A percentile compares a stretch with the other conserved stretches of the same genome.
Evolutionary conservation across 1,140 invertebrate species (phyloP).

Genomic region (Cotesia glomerata): DNA sequence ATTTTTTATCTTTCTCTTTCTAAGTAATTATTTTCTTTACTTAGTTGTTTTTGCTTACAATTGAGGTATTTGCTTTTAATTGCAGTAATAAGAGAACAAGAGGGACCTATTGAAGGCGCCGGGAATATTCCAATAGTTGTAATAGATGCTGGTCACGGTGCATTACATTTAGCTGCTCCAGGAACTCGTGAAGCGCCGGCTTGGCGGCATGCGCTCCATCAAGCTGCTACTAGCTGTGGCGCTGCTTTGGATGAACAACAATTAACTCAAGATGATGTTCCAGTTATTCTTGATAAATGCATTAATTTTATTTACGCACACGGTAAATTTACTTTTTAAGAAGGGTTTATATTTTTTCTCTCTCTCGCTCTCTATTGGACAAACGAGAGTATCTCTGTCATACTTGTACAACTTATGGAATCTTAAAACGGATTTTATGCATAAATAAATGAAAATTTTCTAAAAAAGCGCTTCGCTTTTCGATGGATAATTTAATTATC

Average conservation of each 20-base stretch:
- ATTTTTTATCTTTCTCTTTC: conserved; percentile 7
- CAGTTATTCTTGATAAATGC: conserved; percentile 89
- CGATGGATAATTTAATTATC: too few species aligned
- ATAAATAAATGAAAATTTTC: too few species aligned
- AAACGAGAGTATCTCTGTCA: too few species aligned
- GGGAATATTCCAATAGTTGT: conserved; percentile 48
- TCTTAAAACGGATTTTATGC: too few species aligned
- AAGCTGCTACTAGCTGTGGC: conserved; percentile 79
- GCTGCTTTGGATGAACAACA: conserved; percentile 80
- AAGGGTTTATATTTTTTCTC: too few species aligned
- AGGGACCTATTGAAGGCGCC: conserved; percentile 47
- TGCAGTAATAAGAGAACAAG: conserved; percentile 52
- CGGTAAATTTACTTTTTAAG: conserved; percentile 64
- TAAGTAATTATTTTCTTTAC: conserved; percentile 51
- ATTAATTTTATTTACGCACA: conserved; percentile 86
- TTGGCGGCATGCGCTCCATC: conserved; percentile 76
- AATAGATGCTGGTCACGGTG: conserved; percentile 50
- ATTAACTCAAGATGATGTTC: conserved; percentile 83
- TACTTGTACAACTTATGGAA: too few species aligned
- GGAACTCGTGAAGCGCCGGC: conserved; percentile 52
- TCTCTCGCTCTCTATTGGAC: too few species aligned
- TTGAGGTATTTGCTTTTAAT: not conserved
- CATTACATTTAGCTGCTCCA: conserved; percentile 52
- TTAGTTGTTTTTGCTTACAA: not conserved
- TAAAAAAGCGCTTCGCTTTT: too few species aligned